These are phyloP conservation scores for Chymomyza amoena DNA, from an alignment of 2,888 invertebrate genomes.

Conservation along the genomic window DNA sequence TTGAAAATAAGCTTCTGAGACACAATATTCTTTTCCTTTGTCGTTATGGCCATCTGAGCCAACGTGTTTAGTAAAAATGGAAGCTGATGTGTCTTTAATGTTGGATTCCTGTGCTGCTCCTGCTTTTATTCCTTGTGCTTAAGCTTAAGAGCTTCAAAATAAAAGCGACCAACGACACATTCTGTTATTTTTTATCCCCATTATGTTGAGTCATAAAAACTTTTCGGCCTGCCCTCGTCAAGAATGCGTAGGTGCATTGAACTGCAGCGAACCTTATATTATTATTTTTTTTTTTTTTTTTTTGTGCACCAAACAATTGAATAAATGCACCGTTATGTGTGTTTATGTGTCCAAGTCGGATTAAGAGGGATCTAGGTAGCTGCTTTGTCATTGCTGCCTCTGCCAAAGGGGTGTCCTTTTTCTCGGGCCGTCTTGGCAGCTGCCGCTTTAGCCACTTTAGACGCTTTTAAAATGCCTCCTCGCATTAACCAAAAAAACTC, in stretches of 20 bases:
- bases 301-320: neutral
- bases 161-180: too few relatives aligned
- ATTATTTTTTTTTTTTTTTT: neutral
- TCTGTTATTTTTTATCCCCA: too few relatives aligned
- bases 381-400: neutral
- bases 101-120: too few relatives aligned
- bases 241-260: slow-evolving; percentile 53
- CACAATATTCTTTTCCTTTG: too few relatives aligned
- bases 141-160: too few relatives aligned
- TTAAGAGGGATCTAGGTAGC: neutral
- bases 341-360: slow-evolving; percentile 1
- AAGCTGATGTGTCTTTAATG: too few relatives aligned
- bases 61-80: too few relatives aligned
- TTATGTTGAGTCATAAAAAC: too few relatives aligned
- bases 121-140: too few relatives aligned
- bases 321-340: slow-evolving; percentile 6
- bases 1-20: too few relatives aligned
- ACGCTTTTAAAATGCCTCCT: neutral
- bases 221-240: too few relatives aligned
- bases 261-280: slow-evolving; percentile 42
- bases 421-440: neutral
- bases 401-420: neutral
- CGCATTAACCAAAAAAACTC: neutral
- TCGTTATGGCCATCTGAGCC: too few relatives aligned
- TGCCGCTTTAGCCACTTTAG: neutral